These are phyloP conservation scores for Uria lomvia DNA, from an alignment of 2,113 vertebrate genomes.

Conservation along the genomic window DNA sequence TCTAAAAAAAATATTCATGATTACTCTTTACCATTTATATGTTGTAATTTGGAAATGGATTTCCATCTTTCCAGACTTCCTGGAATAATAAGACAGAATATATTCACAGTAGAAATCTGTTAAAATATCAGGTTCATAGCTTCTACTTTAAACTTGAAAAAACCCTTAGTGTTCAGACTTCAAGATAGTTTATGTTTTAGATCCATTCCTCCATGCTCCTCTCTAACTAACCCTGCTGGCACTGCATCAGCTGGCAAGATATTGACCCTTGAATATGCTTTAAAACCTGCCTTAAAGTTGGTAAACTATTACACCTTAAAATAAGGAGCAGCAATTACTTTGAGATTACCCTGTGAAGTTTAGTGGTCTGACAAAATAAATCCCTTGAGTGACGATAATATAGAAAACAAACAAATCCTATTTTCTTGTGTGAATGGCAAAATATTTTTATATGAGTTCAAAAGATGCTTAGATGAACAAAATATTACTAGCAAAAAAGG, in stretches of 20 bases:
- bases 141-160: background rate
- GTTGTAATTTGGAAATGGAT: background rate
- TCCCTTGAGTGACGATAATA: background rate
- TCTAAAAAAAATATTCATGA: background rate
- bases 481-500: background rate
- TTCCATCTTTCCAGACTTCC: background rate
- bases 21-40: background rate
- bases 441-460: background rate
- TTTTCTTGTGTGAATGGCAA: background rate
- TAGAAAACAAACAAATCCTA: background rate
- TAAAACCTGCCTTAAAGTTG: background rate
- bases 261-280: background rate
- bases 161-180: background rate
- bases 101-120: background rate
- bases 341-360: background rate
- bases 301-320: background rate
- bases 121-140: background rate
- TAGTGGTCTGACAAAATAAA: background rate
- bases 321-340: background rate
- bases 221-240: fast-evolving
- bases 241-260: background rate
- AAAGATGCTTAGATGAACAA: background rate
- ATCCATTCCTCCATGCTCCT: background rate
- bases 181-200: background rate
- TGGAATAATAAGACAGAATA: background rate